Base-by-base conservation (phyloP, 2,797 vertebrate genomes). In the Oreonectes daqikongensis region DNA sequence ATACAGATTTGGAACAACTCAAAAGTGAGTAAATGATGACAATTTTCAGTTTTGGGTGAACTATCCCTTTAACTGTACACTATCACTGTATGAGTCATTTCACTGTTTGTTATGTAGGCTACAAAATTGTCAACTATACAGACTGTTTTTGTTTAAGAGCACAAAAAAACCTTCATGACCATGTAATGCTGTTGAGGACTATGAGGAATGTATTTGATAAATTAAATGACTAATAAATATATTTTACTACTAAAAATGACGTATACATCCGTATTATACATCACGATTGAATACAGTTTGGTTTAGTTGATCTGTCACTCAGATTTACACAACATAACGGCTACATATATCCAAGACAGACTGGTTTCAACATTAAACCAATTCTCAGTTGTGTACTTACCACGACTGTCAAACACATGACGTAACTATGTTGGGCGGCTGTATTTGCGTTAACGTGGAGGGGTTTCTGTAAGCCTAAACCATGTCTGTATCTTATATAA, bases 401-500 rank as follows among this genome's bases (percentile, higher is more conserved):
- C n/a, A 14, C 11, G 59, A 46, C 57, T 59, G 78, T 59, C 75
- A 52, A 72, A 68, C 2, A 18, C 14, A 40, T 81, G 76, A 81
- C 90, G 91, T 91, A 76, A 87, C 84, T 79, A n/a, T 78, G 10
- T 17, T 18, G 74, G 80, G 85, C 46, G 17, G 59, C n/a, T 61
- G n/a, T 26, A 63, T 42, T 57, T 53, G 1, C 35, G 7, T n/a
- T 1, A 42, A 18, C n/a, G n/a, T 28, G 18, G 24, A 52, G 75
- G 67, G 66, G 14, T 70, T 70, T 11, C 2, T 28, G 0, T 20
- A 32, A 30, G 38, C 20, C 9, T 40, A 9, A 52, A 22, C 28
- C 4, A 14, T 20, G 40, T 10, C 0, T 20, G 0, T 69, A 9
- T 6, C 5, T 52, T 1, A 11, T 46, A 24, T 59, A 15, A 6